These are phyloP conservation scores for Atherinosoma microstoma DNA, from an alignment of 2,797 vertebrate genomes.

Conservation along the genomic window DNA sequence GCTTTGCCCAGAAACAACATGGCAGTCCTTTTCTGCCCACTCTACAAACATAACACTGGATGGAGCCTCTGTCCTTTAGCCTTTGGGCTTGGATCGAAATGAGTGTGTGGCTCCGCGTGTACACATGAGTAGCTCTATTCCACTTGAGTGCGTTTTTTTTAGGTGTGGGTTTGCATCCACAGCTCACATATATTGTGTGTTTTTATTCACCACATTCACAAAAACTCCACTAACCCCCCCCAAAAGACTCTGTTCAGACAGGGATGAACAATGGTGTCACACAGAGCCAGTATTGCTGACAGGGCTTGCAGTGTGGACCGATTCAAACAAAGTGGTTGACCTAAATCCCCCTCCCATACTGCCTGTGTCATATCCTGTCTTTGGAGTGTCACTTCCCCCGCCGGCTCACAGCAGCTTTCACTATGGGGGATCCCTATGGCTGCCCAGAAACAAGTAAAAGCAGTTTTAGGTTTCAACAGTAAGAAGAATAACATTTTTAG, in stretches of 20 bases:
- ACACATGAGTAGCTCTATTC: background rate
- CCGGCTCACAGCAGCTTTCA: constrained; percentile 60
- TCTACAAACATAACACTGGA: constrained; percentile 80
- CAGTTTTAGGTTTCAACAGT: constrained; percentile 22
- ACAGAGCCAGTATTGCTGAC: constrained; percentile 69
- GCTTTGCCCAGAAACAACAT: constrained; percentile 73
- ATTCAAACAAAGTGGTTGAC: constrained; percentile 69
- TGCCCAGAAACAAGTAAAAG: constrained; percentile 41
- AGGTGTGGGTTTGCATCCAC: background rate
- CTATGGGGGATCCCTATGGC: constrained; percentile 43
- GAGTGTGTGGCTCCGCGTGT: constrained; percentile 26
- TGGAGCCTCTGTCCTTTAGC: constrained; percentile 74
- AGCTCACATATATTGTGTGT: constrained; percentile 27
- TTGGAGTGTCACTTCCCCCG: constrained; percentile 70
- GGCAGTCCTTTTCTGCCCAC: constrained; percentile 70
- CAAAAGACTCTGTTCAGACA: constrained; percentile 6
- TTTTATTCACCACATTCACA: constrained; percentile 17
- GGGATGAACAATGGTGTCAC: constrained; percentile 48
- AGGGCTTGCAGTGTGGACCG: constrained; percentile 52
- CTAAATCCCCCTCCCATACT: constrained; percentile 67
- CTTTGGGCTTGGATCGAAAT: constrained; percentile 55
- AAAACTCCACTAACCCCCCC: background rate
- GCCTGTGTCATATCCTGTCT: constrained; percentile 76
- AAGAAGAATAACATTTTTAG: constrained; percentile 4
- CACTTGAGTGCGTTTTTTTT: constrained; percentile 6